Evolutionary conservation across 2,888 invertebrate genomes (phyloP).

Genomic region (Bimastos eiseni): DNA sequence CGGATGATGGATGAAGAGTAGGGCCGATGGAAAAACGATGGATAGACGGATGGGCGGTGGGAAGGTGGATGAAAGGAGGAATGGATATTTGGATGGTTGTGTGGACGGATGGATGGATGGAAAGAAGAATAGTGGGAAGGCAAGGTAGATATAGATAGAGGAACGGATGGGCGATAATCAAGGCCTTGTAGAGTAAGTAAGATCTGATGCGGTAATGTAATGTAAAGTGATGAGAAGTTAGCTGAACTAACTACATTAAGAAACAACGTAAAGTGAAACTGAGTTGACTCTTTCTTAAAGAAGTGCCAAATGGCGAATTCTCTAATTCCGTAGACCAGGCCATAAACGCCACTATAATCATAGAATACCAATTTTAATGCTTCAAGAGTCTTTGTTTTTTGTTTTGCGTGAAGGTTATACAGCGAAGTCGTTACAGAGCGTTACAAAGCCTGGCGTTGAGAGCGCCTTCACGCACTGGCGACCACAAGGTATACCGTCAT

Average conservation of each 20-base stretch:
- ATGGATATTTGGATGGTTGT: no score
- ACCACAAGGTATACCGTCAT: slow-evolving; percentile 31
- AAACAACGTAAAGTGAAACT: neutral
- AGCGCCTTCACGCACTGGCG: slow-evolving; percentile 33
- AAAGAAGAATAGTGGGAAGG: no score
- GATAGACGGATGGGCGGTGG: neutral
- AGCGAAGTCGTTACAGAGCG: slow-evolving; percentile 27
- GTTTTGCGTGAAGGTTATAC: neutral
- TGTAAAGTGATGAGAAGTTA: neutral
- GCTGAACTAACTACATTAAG: neutral
- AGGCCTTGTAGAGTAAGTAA: no score
- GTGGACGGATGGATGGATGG: no score
- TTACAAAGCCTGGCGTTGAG: slow-evolving; percentile 28
- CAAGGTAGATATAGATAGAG: no score
- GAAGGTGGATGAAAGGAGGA: neutral
- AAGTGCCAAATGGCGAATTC: neutral
- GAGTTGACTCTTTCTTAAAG: neutral
- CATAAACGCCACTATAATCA: neutral
- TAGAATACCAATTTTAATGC: neutral
- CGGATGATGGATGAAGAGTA: no score
- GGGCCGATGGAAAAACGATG: no score
- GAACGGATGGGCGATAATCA: no score
- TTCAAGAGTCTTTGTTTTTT: neutral
- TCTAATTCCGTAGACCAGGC: neutral
- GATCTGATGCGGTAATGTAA: no score